Evolutionary conservation across 2,888 invertebrate species (phyloP).

Genomic region (Drosophila nigricruria): DNA sequence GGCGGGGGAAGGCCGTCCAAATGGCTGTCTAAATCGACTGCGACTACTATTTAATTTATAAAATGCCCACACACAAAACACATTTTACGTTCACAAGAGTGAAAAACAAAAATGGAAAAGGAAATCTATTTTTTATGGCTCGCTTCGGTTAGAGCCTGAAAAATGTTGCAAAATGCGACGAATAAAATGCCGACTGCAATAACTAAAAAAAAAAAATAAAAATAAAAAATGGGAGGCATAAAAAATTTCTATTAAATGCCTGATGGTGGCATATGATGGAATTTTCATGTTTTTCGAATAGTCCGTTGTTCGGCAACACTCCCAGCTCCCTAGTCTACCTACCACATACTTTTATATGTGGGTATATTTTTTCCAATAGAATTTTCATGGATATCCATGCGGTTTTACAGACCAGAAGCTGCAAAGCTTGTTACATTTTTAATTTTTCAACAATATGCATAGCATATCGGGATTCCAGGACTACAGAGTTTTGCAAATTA

Average conservation of each 20-base stretch:
- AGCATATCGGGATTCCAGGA: slow-evolving; percentile 25
- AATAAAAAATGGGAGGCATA: slow-evolving; percentile 34
- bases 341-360: not conserved
- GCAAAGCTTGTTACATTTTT: slow-evolving; percentile 66
- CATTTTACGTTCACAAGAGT: slow-evolving; percentile 25
- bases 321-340: too few species aligned
- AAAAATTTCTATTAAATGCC: slow-evolving; percentile 64
- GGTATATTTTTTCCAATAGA: slow-evolving; percentile 33
- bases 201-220: slow-evolving; percentile 7
- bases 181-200: slow-evolving; percentile 16
- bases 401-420: slow-evolving; percentile 36
- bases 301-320: slow-evolving; percentile 2
- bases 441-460: slow-evolving; percentile 64
- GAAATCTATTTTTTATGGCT: slow-evolving; percentile 53
- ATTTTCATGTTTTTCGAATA: slow-evolving; percentile 68
- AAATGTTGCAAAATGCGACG: slow-evolving; percentile 45
- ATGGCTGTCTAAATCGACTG: slow-evolving; percentile 63
- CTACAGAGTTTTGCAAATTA: slow-evolving; percentile 32
- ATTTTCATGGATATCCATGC: slow-evolving; percentile 37
- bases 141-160: slow-evolving; percentile 53
- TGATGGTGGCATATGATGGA: slow-evolving; percentile 62
- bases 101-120: slow-evolving; percentile 17
- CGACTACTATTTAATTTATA: slow-evolving; percentile 76
- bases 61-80: slow-evolving; percentile 53
- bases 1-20: slow-evolving; percentile 6